A percentile compares a stretch with the other conserved stretches of the same genome.
Evolutionary conservation across 2,797 vertebrate genomes (phyloP).

Genomic region (Anniella stebbinsi): DNA sequence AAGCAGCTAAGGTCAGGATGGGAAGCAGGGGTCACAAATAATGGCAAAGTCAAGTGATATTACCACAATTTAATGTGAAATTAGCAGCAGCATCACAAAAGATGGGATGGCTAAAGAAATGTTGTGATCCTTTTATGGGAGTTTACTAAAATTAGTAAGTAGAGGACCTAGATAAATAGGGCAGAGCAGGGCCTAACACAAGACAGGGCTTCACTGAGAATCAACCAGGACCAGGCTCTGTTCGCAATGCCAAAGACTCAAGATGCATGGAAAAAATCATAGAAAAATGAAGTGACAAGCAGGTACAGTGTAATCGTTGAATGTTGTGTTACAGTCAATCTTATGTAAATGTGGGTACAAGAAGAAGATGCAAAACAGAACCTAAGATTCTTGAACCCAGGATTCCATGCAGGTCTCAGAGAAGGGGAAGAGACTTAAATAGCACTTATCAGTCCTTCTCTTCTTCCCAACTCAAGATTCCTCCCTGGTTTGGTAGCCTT

Average conservation of each 20-base stretch:
- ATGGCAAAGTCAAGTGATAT: not conserved
- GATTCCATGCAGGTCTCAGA: not conserved
- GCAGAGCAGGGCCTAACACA: not conserved
- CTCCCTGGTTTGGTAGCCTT: not conserved
- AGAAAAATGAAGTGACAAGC: not conserved
- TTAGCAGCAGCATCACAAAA: not conserved
- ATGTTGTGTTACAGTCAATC: not conserved
- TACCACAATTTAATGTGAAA: not conserved
- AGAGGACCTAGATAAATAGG: not conserved
- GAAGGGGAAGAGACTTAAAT: not conserved
- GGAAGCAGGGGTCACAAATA: slow-evolving; percentile 23
- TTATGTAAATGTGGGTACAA: not conserved
- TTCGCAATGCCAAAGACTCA: not conserved
- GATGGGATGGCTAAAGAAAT: not conserved
- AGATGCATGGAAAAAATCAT: not conserved
- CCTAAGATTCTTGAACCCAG: not conserved
- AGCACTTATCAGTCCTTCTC: too few relatives aligned
- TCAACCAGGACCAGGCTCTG: not conserved
- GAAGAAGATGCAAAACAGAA: not conserved
- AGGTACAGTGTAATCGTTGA: not conserved
- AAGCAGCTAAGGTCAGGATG: slow-evolving; percentile 11
- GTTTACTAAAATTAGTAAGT: too few relatives aligned
- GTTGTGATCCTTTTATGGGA: not conserved
- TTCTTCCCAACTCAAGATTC: not conserved
- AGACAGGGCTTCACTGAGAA: not conserved